Evolutionary conservation across 2,797 vertebrate genomes (phyloP).

Genomic region (Xenops minutus): DNA sequence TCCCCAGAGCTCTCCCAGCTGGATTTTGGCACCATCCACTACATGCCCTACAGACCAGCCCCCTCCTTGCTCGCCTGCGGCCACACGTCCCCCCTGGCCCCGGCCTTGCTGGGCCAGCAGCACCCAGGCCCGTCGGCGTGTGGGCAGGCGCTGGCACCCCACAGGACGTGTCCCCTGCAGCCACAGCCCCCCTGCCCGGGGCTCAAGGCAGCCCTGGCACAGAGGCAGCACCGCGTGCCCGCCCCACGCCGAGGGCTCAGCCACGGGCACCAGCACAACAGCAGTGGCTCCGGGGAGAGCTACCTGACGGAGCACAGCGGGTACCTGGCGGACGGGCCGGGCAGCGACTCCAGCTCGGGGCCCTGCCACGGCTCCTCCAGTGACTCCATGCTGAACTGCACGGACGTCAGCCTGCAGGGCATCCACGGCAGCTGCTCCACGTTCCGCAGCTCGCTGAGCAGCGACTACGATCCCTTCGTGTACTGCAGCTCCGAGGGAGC

Average conservation of each 20-base stretch:
- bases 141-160: slow-evolving; percentile 56
- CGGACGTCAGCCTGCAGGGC: slow-evolving; percentile 91
- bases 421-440: slow-evolving; percentile 97
- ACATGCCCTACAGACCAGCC: slow-evolving; percentile 77
- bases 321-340: slow-evolving; percentile 92
- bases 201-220: slow-evolving; percentile 67
- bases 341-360: slow-evolving; percentile 96
- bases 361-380: slow-evolving; percentile 96
- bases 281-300: slow-evolving; percentile 90
- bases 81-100: slow-evolving; percentile 73
- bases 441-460: slow-evolving; percentile 95
- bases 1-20: slow-evolving; percentile 78
- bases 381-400: slow-evolving; percentile 95
- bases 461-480: slow-evolving; percentile 91
- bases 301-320: slow-evolving; percentile 92
- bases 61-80: slow-evolving; percentile 68
- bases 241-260: slow-evolving; percentile 15
- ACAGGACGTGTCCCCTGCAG: slow-evolving; percentile 76
- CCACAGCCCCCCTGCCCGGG: slow-evolving; percentile 75
- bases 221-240: slow-evolving; percentile 68
- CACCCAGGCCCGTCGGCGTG: slow-evolving; percentile 72
- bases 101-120: slow-evolving; percentile 70
- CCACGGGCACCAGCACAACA: slow-evolving; percentile 81
- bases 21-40: slow-evolving; percentile 79
- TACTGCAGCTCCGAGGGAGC: slow-evolving; percentile 81